Base-by-base conservation (phyloP, 2,888 invertebrate genomes). In the Carterocephalus palaemon region DNA sequence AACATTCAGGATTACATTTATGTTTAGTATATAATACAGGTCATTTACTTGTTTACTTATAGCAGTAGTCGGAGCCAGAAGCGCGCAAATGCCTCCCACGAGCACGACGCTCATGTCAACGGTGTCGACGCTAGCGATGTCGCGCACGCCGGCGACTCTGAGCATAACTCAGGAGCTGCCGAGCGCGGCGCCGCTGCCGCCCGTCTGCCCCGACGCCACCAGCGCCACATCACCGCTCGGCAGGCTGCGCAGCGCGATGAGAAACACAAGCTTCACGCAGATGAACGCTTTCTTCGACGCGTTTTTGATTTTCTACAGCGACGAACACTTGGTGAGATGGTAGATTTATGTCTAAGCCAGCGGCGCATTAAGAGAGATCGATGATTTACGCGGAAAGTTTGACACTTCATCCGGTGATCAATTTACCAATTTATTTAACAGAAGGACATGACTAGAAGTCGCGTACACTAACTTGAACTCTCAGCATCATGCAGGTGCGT, bases 221-320 rank as follows among this genome's bases (percentile, higher is more conserved):
- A 63, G 62, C 51, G 48, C 57, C 12, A 65, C 60, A 38, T 73
- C 56, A 33, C 78, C 80, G 0, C 60, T 81, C 4, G 75, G 75
- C 2, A 60, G 75, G 9, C 73, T 90, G 8, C 86, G 90, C 2
- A 78, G 73, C 23, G 88, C 89, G 40, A 89, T 90, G 89, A 70
- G 67, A 23, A 75, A 72, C 53, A 54, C 67, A 1, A 62, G 57
- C 33, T 78, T 75, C 48, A 75, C 81, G n/a, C 76, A 76, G 49
- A 72, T 73, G 66, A 75, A 68, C 29, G 62, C 74, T 0, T 63
- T 65, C 41, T 71, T 93, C 4, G 90, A 94, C 60, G 95, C 93
- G 1, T 94, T 93, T 59, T 88, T 95, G 40, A 80, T 95, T 39
- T 92, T 94, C 36, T 92, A 92, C 38, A 91, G 90, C 48, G 95